Percentiles rank a stretch among this genome's conserved stretches.
Evolutionary conservation across 2,888 invertebrate species (phyloP).

Genomic region (Brachynemurus nebulosus): DNA sequence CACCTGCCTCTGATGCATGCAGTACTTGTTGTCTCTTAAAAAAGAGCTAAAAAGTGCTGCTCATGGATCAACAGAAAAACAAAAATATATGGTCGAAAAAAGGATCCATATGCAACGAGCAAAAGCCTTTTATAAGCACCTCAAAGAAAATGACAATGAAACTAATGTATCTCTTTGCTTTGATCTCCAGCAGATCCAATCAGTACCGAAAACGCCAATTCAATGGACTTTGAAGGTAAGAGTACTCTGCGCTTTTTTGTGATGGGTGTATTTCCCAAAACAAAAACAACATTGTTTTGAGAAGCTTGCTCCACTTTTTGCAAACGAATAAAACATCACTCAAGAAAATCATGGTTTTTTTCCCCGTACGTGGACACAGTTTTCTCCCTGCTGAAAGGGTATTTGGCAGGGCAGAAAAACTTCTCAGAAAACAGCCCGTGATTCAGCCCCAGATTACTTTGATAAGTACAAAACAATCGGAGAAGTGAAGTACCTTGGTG

Average conservation of each 20-base stretch:
- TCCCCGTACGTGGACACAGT: conserved; percentile 10
- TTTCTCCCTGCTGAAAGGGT: conserved; percentile 11
- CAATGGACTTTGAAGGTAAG: conserved; percentile 6
- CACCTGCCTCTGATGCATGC: conserved; percentile 19
- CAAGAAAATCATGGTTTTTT: conserved; percentile 4
- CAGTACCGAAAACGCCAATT: conserved; percentile 20
- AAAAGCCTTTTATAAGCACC: conserved; percentile 17
- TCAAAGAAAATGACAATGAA: conserved; percentile 13
- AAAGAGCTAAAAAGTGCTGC: conserved; percentile 14
- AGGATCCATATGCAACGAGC: conserved; percentile 18
- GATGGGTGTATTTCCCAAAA: conserved; percentile 20
- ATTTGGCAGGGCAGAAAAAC: conserved; percentile 10
- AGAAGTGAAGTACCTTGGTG: background rate
- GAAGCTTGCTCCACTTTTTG: conserved; percentile 16
- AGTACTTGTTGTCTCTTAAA: conserved; percentile 9
- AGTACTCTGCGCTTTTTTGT: conserved; percentile 16
- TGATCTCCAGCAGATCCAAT: conserved; percentile 20
- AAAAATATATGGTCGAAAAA: conserved; percentile 15
- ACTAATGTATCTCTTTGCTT: conserved; percentile 18
- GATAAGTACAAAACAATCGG: background rate
- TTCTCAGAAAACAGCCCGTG: conserved; percentile 1
- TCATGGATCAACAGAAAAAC: conserved; percentile 12
- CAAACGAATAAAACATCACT: background rate
- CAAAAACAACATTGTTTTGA: conserved; percentile 17
- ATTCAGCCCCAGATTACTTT: background rate